Percentiles rank a stretch among this genome's conserved stretches.
phyloP scores from a whole-genome alignment of 2,797 vertebrate species.

The Pseudopleuronectes americanus region DNA sequence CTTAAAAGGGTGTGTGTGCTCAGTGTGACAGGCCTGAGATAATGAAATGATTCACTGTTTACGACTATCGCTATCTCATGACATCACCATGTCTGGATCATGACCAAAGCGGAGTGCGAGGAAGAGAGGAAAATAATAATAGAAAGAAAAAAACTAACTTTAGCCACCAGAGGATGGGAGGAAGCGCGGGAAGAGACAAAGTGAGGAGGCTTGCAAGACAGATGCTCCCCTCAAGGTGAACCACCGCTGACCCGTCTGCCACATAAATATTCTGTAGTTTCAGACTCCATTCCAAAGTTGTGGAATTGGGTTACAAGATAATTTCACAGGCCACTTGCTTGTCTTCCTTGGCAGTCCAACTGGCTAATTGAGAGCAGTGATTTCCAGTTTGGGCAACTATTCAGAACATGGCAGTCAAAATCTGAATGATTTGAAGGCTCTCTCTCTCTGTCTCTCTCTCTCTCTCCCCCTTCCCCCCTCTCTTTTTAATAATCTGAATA shows the following conservation, averaged over 20 bases:
- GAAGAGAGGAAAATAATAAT: constrained; percentile 1
- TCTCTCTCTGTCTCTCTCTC: constrained; percentile 24
- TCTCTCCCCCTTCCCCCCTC: constrained; percentile 5
- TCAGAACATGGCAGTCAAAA: constrained; percentile 84
- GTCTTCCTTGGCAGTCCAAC: constrained; percentile 89
- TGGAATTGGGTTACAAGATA: constrained; percentile 89
- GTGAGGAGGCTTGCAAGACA: constrained; percentile 47
- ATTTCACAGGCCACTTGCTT: constrained; percentile 90
- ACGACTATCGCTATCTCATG: constrained; percentile 33
- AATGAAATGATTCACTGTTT: constrained; percentile 35
- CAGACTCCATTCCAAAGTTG: constrained; percentile 86
- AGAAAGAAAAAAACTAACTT: constrained; percentile 21
- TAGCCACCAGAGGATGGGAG: constrained; percentile 25
- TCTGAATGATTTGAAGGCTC: constrained; percentile 76
- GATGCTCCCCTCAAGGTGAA: constrained; percentile 83
- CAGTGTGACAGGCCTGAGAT: constrained; percentile 29
- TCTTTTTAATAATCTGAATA: constrained; percentile 42
- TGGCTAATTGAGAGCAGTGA: constrained; percentile 88
- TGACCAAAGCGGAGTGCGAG: constrained; percentile 30
- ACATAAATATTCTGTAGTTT: constrained; percentile 86
- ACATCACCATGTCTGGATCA: constrained; percentile 54
- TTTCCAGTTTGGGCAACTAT: constrained; percentile 84
- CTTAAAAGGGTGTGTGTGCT: neutral
- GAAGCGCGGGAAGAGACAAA: constrained; percentile 29
- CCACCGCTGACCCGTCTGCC: constrained; percentile 81